Evolutionary conservation across 1,140 invertebrate genomes (phyloP), one percentile per base, ranked within the genome.

Genomic region (Danaus plexippus): DNA sequence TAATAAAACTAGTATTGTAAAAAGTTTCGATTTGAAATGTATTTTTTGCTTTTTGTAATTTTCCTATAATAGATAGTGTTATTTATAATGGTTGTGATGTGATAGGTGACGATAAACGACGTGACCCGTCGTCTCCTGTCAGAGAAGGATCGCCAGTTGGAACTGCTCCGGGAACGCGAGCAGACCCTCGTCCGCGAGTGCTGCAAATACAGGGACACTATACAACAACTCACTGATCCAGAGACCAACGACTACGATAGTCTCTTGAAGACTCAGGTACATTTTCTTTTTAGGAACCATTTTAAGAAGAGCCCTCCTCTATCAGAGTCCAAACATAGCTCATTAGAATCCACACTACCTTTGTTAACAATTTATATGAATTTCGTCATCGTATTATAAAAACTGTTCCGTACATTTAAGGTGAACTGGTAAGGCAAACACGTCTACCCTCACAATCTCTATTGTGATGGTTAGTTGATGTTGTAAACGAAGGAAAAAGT

Each of bases 71-170:
- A 2, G 18, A 22, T 22, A 32, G 22, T 32, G 22, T 32, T 32
- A 32, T 32, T 32, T 32, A 32, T 32, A 6, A 32, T 32, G 22
- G 22, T 32, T 32, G 22, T 41, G 3, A 32, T 11, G 45, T 52
- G 11, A 48, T 18, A 82, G 73, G 65, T 77, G 32, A 68, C 75
- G 18, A 88, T 91, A 52, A 91, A 90, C 77, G 90, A 93, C 75
- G 88, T 89, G 11, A 84, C 92, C 9, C 90, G 89, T 41, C 88
- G 89, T 44, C 88, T 94, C 11, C 74, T 91, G 8, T 89, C 91
- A 15, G 93, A 94, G 49, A 94, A 94, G 74, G 92, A 95, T 57
- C 86, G 88, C 13, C 90, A 94, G 65, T 84, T 95, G 58, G 92
- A 94, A 44, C 77, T 89, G 51, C 79, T 92, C n/a, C 89, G 89